Conservation (phyloP, 2,888 invertebrate species). For the Eristalis tenax region DNA sequence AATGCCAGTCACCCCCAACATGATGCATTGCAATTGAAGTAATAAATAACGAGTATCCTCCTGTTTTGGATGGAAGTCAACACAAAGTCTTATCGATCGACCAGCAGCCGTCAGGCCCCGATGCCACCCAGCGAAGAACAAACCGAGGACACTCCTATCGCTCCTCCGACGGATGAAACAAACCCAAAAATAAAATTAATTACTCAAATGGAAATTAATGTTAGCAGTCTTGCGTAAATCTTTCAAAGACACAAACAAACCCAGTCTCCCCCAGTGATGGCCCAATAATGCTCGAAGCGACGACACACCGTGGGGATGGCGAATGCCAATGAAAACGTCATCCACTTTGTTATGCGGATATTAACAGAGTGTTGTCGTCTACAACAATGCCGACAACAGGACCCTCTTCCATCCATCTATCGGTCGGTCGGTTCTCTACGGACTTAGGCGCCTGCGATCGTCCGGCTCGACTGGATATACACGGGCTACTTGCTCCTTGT, state of each 20-base stretch:
- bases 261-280: background rate
- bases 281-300: background rate
- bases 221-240: conserved; percentile 60
- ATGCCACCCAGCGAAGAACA: background rate
- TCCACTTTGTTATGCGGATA: conserved; percentile 43
- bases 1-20: background rate
- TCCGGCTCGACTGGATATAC: background rate
- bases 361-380: conserved; percentile 40
- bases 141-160: background rate
- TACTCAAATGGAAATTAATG: conserved; percentile 71
- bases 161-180: background rate
- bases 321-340: conserved; percentile 26
- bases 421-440: background rate
- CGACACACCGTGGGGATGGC: background rate
- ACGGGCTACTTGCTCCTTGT: conserved; percentile 5
- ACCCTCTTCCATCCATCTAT: conserved; percentile 12
- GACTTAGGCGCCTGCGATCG: background rate
- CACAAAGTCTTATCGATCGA: conserved; percentile 42
- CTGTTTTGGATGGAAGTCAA: conserved; percentile 55
- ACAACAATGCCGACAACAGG: conserved; percentile 34
- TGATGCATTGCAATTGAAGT: conserved; percentile 15
- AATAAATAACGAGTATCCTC: conserved; percentile 42
- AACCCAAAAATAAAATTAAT: conserved; percentile 65
- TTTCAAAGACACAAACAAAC: conserved; percentile 44
- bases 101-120: background rate